Percentiles rank a stretch among this genome's conserved stretches.
Evolutionary conservation across 2,113 vertebrate species (phyloP).

Genomic region (Chlorodrepanis virens): DNA sequence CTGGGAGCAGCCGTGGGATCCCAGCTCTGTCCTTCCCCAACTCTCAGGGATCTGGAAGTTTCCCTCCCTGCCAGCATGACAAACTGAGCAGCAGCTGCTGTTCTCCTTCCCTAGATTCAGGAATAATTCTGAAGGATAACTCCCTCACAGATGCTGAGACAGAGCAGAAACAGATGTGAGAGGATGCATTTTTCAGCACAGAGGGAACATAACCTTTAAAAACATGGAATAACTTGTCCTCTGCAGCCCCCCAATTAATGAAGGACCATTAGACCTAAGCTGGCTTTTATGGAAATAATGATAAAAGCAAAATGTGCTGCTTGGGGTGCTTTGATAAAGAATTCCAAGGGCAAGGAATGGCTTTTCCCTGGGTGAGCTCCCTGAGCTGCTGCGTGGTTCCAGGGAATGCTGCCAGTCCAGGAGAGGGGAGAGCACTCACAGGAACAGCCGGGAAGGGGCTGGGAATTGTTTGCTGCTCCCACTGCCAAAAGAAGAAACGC

Average conservation of each 20-base stretch:
- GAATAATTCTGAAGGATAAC: neutral
- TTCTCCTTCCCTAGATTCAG: neutral
- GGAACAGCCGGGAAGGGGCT: neutral
- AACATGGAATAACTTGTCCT: neutral
- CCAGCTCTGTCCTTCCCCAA: neutral
- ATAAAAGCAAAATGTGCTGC: neutral
- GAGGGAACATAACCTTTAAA: neutral
- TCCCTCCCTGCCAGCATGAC: neutral
- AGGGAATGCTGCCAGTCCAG: neutral
- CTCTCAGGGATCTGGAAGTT: neutral
- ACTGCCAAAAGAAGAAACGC: neutral
- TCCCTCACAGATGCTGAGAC: neutral
- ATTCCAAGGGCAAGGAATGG: neutral
- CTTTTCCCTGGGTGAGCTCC: neutral
- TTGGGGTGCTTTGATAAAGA: neutral
- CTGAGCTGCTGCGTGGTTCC: neutral
- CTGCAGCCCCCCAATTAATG: neutral
- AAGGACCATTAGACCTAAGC: neutral
- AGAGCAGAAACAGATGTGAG: neutral
- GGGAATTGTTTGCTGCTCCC: neutral
- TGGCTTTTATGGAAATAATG: fast-evolving
- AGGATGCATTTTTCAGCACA: neutral
- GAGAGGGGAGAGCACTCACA: neutral
- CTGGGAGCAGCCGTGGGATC: fast-evolving
- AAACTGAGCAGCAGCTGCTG: neutral